phyloP scores from a whole-genome alignment of 1,140 invertebrate species.

The Heliconius melpomene region DNA sequence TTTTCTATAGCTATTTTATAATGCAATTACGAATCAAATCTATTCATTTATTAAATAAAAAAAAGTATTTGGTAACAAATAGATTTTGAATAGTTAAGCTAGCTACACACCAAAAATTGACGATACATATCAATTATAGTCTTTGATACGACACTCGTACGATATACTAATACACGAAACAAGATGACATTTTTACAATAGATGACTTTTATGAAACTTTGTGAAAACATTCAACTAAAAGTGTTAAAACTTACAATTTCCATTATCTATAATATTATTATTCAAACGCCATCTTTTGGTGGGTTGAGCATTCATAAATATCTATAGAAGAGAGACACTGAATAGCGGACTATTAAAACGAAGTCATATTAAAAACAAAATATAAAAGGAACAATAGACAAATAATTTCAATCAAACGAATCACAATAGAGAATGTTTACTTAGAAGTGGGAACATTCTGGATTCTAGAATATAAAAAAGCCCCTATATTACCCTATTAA shows the following conservation, averaged over 20 bases:
- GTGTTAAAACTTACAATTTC: neutral
- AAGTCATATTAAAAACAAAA: conserved; percentile 26
- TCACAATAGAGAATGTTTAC: conserved; percentile 44
- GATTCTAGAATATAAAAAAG: conserved; percentile 62
- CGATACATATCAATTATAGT: conserved; percentile 23
- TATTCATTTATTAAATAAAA: conserved; percentile 17
- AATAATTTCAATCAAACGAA: conserved; percentile 44
- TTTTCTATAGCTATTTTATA: conserved; percentile 38
- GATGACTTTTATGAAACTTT: neutral
- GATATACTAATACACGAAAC: conserved; percentile 18
- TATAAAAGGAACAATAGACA: conserved; percentile 39
- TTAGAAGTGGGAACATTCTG: conserved; percentile 42
- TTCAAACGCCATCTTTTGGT: conserved; percentile 31
- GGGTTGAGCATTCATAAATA: conserved; percentile 28
- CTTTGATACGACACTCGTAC: conserved; percentile 18
- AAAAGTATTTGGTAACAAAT: conserved; percentile 42
- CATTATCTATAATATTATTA: neutral
- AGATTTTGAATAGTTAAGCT: conserved; percentile 33
- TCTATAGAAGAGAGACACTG: conserved; percentile 22
- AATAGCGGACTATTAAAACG: neutral
- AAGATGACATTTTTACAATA: conserved; percentile 12
- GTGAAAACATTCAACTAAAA: neutral
- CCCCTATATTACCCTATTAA: conserved; percentile 72
- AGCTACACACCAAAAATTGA: conserved; percentile 44
- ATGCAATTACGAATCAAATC: conserved; percentile 34